Percentiles rank a stretch among this genome's conserved stretches.
These are phyloP conservation scores for Falco peregrinus DNA, from an alignment of 2,797 vertebrate genomes.

Conservation along the genomic window DNA sequence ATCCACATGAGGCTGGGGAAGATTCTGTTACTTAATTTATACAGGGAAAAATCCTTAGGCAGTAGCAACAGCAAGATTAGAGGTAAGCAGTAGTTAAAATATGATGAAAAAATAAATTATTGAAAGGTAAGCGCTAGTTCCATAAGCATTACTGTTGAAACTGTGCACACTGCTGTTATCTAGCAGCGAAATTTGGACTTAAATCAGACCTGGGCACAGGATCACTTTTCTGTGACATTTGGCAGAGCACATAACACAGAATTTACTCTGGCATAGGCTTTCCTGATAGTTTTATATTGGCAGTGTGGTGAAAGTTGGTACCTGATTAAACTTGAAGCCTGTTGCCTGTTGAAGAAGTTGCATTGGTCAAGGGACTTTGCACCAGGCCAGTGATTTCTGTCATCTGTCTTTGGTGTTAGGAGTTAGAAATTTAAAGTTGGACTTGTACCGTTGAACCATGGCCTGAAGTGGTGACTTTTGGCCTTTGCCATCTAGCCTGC, in stretches of 20 bases:
- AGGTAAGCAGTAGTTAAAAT: not conserved
- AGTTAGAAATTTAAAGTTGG: not conserved
- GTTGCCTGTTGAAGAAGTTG: not conserved
- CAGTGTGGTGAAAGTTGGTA: not conserved
- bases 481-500: not conserved
- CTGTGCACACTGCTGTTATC: not conserved
- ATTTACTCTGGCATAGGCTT: not conserved
- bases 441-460: not conserved
- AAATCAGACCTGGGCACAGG: not conserved
- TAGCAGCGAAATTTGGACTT: not conserved
- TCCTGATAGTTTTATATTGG: not conserved
- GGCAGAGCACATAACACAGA: not conserved
- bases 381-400: not conserved
- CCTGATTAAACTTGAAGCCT: not conserved
- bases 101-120: not conserved
- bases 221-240: constrained; percentile 8
- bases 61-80: not conserved
- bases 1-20: fast-evolving
- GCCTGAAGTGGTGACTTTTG: not conserved
- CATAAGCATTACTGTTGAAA: not conserved
- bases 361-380: not conserved
- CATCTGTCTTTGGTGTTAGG: not conserved
- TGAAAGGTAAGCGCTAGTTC: not conserved
- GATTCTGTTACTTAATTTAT: not conserved
- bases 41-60: not conserved